Conservation (phyloP, 2,797 vertebrate species). For the Sarcoramphus papa region DNA sequence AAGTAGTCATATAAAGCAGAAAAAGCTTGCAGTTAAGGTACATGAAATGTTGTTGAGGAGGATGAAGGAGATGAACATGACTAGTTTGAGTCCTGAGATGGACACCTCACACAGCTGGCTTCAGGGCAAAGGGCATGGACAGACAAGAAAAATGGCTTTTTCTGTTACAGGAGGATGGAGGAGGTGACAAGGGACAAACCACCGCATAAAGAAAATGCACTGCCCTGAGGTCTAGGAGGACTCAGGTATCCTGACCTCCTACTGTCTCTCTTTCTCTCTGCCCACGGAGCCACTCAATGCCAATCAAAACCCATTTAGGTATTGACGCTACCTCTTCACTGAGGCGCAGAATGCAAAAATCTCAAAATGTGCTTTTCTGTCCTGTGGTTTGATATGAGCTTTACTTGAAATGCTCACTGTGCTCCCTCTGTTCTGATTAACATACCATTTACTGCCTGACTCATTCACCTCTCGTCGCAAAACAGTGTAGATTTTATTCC, state of each 20-base stretch:
- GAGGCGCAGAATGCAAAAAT: not conserved
- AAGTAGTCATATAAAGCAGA: not conserved
- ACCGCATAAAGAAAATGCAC: not conserved
- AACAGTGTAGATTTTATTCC: not conserved
- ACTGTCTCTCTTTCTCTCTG: not conserved
- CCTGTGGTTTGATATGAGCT: not conserved
- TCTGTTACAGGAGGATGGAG: not conserved
- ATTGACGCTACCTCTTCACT: not conserved
- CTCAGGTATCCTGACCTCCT: rapidly evolving
- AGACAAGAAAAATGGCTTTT: not conserved
- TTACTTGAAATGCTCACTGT: not conserved
- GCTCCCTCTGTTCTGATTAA: not conserved
- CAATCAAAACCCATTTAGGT: not conserved
- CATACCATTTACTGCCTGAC: not conserved
- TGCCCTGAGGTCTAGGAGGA: not conserved
- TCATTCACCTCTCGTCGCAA: not conserved
- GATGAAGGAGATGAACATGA: not conserved
- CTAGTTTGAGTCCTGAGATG: not conserved
- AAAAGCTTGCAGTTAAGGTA: not conserved
- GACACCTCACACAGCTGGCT: not conserved
- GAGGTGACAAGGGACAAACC: not conserved
- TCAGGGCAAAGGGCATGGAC: not conserved
- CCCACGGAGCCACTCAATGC: not conserved
- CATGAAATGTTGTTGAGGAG: not conserved
- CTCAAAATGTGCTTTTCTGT: not conserved